A percentile compares a stretch with the other conserved stretches of the same genome.
Evolutionary conservation across 1,140 invertebrate genomes (phyloP).

Genomic region (Lerema accius): DNA sequence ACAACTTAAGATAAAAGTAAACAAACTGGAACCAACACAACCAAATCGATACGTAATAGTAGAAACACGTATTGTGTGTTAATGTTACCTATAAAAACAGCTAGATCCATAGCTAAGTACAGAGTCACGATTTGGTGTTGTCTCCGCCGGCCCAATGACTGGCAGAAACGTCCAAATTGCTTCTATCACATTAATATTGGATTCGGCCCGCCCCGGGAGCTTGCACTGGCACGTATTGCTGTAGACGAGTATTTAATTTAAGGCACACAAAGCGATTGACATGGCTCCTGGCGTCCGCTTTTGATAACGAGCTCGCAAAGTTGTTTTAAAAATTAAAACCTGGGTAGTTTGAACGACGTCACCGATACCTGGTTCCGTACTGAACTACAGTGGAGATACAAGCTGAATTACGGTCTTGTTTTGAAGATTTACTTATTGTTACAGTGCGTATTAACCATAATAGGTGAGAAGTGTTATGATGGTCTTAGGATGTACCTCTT

Average conservation of each 20-base stretch:
- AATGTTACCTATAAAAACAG: constrained; percentile 10
- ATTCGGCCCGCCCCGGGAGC: constrained; percentile 51
- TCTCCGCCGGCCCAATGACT: constrained; percentile 56
- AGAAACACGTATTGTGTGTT: not conserved
- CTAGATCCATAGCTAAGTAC: constrained; percentile 15
- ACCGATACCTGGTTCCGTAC: not conserved
- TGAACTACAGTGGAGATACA: no score
- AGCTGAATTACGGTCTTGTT: no score
- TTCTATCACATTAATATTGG: constrained; percentile 72
- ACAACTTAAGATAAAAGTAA: no score
- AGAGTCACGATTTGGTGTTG: constrained; percentile 33
- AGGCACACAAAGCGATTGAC: constrained; percentile 72
- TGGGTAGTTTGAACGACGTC: not conserved
- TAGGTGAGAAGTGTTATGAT: no score
- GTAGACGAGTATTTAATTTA: constrained; percentile 69
- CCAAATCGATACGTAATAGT: no score
- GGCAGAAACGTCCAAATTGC: constrained; percentile 69
- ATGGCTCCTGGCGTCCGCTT: constrained; percentile 64
- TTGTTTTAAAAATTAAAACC: constrained; percentile 68
- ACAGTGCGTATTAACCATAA: no score
- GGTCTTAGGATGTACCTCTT: no score
- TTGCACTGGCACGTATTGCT: constrained; percentile 50
- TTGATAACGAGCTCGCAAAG: constrained; percentile 61
- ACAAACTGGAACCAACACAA: no score
- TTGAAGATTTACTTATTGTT: no score